Conservation (phyloP, 2,888 invertebrate genomes). For the Napeogenes sylphis region DNA sequence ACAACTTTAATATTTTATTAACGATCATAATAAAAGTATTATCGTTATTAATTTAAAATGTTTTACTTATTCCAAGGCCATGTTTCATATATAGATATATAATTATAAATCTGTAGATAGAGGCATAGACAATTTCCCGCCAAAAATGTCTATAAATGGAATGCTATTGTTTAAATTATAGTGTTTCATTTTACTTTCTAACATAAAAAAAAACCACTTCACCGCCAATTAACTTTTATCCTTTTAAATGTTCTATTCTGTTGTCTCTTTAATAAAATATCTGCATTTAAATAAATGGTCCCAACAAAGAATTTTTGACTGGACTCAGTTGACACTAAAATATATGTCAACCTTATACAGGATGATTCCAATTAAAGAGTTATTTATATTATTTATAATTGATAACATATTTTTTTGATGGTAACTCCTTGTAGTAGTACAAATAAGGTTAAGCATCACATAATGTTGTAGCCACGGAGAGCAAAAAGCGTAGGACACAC, state of each 20-base stretch:
- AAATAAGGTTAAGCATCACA: no score
- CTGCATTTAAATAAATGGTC: conserved; percentile 42
- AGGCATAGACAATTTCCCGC: no score
- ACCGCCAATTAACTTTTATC: conserved; percentile 37
- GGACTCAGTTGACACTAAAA: conserved; percentile 44
- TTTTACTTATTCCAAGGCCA: no score
- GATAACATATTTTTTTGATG: no score
- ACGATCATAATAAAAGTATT: no score
- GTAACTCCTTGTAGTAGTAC: no score
- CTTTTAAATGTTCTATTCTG: conserved; percentile 37
- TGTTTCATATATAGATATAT: no score
- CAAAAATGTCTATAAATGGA: no score
- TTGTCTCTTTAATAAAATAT: conserved; percentile 43
- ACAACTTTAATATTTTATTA: no score
- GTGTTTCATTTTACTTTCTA: neutral
- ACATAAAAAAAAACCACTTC: conserved; percentile 1
- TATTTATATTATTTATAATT: neutral
- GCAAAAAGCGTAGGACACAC: conserved; percentile 19
- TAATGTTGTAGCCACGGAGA: neutral
- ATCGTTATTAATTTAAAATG: no score
- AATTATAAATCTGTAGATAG: no score
- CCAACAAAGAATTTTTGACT: conserved; percentile 46
- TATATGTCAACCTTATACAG: conserved; percentile 46
- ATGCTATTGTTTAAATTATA: no score
- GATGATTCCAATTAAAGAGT: conserved; percentile 24